Evolutionary conservation across 2,113 vertebrate genomes (phyloP).

Genomic region (Arenaria interpres): DNA sequence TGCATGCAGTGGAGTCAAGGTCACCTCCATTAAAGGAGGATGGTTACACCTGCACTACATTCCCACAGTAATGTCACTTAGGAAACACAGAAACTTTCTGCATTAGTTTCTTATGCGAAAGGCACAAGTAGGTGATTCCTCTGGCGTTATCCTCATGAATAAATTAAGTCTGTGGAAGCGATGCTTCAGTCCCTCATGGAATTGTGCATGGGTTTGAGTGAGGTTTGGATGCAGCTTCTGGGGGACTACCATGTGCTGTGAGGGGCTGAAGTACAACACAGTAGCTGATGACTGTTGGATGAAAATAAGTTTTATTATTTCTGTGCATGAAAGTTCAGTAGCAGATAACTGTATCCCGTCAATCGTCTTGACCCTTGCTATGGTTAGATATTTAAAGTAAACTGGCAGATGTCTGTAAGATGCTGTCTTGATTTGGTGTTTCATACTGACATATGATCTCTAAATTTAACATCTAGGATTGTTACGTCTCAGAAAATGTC

Average conservation of each 20-base stretch:
- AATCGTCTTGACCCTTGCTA: neutral
- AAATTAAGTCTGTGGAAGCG: neutral
- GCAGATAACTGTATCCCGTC: neutral
- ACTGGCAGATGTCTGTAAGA: neutral
- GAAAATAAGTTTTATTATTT: neutral
- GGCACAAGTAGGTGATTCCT: neutral
- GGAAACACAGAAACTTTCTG: neutral
- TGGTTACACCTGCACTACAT: neutral
- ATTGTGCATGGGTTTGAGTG: neutral
- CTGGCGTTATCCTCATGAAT: neutral
- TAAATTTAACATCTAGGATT: neutral
- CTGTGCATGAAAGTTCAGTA: neutral
- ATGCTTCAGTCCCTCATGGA: neutral
- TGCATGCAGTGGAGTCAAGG: neutral
- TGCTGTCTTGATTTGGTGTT: neutral
- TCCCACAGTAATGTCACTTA: neutral
- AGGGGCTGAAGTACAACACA: neutral
- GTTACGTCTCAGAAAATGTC: neutral
- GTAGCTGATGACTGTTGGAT: neutral
- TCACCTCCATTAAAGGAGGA: neutral
- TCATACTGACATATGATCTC: neutral
- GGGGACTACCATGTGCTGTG: neutral
- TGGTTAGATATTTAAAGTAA: neutral
- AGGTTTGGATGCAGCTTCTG: neutral
- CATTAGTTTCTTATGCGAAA: neutral